A percentile compares a stretch with the other conserved stretches of the same genome.
These are phyloP conservation scores for Stichopus horrens DNA, from an alignment of 53 echinoderm and acorn worm genomes.

Conservation along the genomic window DNA sequence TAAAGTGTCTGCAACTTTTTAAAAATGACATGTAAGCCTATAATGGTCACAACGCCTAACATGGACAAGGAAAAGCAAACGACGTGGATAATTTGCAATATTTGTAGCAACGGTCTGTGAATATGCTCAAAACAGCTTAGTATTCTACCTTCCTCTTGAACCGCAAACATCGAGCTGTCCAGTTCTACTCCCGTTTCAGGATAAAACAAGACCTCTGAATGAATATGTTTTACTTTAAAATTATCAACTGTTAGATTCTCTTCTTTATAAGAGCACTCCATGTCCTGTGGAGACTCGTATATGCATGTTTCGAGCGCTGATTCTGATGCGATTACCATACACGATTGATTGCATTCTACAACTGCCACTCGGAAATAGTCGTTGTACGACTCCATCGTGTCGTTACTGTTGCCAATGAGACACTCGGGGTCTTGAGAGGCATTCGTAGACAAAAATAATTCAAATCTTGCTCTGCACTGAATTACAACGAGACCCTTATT, in stretches of 20 bases:
- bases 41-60: neutral
- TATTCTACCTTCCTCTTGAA: neutral
- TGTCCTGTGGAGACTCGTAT: neutral
- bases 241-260: neutral
- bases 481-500: neutral
- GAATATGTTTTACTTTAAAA: neutral
- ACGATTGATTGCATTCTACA: neutral
- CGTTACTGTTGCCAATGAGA: neutral
- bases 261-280: neutral
- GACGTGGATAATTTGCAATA: neutral
- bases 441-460: neutral
- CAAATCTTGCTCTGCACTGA: neutral
- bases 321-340: neutral
- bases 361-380: neutral
- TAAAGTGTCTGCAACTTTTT: slow-evolving; percentile 16
- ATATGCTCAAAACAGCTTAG: neutral
- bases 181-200: neutral
- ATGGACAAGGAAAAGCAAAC: neutral
- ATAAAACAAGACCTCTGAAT: neutral
- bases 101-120: neutral
- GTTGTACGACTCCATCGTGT: neutral
- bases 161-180: neutral
- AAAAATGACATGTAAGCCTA: neutral
- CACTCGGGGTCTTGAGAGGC: neutral
- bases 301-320: neutral